A percentile compares a stretch with the other conserved stretches of the same genome.
Conservation (phyloP, 2,888 invertebrate genomes). For the Thyatira batis region DNA sequence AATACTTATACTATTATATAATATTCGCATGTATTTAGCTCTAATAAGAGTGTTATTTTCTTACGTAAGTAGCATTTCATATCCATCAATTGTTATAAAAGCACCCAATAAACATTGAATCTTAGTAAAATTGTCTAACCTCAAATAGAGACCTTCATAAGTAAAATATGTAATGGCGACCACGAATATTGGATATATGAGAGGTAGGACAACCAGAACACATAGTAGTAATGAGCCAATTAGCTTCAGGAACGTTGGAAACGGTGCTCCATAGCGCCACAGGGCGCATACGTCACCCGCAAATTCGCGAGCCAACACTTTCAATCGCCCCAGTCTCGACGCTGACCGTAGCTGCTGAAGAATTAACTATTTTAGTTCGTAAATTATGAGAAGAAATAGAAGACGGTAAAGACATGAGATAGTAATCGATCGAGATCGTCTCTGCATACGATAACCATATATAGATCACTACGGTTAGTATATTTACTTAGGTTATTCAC, state of each 20-base stretch:
- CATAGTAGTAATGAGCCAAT: slow-evolving; percentile 68
- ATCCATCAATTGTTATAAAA: too few relatives aligned
- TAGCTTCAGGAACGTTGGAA: slow-evolving; percentile 76
- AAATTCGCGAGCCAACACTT: slow-evolving; percentile 62
- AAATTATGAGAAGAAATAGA: too few relatives aligned
- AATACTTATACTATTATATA: background rate
- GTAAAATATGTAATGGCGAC: slow-evolving; percentile 61
- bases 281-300: slow-evolving; percentile 59
- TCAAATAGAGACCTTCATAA: slow-evolving; percentile 63
- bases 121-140: slow-evolving; percentile 54
- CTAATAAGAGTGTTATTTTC: too few relatives aligned
- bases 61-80: too few relatives aligned
- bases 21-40: too few relatives aligned
- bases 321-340: slow-evolving; percentile 54
- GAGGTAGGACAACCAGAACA: slow-evolving; percentile 61
- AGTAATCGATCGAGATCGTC: too few relatives aligned
- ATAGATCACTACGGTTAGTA: too few relatives aligned
- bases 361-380: slow-evolving; percentile 12
- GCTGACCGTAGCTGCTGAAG: slow-evolving; percentile 64
- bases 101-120: background rate
- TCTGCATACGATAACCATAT: too few relatives aligned
- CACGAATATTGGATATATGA: slow-evolving; percentile 68
- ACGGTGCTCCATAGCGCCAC: slow-evolving; percentile 75
- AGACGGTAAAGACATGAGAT: too few relatives aligned
- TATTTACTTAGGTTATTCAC: too few relatives aligned